Evolutionary conservation across 2,797 vertebrate species (phyloP).

Genomic region (Sebastes goodei): DNA sequence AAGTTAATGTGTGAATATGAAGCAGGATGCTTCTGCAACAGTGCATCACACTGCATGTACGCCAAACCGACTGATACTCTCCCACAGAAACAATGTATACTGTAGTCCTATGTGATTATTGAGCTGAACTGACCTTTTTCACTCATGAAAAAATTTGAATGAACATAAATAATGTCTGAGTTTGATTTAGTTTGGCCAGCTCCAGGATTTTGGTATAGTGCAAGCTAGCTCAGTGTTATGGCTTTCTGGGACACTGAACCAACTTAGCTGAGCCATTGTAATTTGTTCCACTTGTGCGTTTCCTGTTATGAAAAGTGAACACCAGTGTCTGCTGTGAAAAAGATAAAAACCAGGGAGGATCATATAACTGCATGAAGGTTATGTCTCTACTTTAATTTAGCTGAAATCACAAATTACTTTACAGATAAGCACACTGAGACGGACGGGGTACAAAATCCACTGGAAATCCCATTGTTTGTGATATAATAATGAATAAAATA

Average conservation of each 20-base stretch:
- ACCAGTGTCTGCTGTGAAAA: not conserved
- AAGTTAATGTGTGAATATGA: not conserved
- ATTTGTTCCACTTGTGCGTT: slow-evolving; percentile 1
- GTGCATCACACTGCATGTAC: not conserved
- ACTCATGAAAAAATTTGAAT: not conserved
- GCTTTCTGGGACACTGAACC: not conserved
- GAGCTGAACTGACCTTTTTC: not conserved
- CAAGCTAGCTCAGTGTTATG: not conserved
- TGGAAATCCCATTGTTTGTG: not conserved
- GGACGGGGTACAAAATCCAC: not conserved
- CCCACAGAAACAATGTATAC: not conserved
- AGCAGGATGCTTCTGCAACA: slow-evolving; percentile 3
- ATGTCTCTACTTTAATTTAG: not conserved
- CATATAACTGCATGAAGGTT: not conserved
- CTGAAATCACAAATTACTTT: not conserved
- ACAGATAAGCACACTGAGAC: not conserved
- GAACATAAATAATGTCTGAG: not conserved
- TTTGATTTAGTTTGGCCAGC: not conserved
- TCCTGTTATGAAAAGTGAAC: slow-evolving; percentile 1
- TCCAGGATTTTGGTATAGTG: not conserved
- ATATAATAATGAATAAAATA: not conserved
- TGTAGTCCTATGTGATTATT: not conserved
- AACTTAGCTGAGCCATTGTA: not conserved
- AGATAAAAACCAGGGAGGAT: not conserved
- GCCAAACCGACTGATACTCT: not conserved